Conservation (phyloP, 2,888 invertebrate species). For the Leptinotarsa rubiginosa region DNA sequence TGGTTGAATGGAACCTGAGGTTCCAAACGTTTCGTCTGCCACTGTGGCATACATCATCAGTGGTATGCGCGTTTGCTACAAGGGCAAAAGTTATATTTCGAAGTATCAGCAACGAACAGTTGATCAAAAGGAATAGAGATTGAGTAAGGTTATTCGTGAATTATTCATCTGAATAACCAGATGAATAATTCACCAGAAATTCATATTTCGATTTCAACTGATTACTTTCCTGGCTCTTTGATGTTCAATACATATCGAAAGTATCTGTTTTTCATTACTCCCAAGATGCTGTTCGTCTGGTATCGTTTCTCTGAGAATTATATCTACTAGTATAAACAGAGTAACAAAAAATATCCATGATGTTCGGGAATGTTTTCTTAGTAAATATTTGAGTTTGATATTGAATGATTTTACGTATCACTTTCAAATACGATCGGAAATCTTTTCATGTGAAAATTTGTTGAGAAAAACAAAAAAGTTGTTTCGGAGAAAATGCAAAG, state of each 20-base stretch:
- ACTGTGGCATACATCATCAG: too few relatives aligned
- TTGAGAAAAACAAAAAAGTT: too few relatives aligned
- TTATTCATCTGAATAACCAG: too few relatives aligned
- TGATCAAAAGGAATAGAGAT: too few relatives aligned
- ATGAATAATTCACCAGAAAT: too few relatives aligned
- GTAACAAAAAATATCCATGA: not conserved
- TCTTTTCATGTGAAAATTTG: not conserved
- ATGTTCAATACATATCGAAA: not conserved
- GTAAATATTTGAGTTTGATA: conserved; percentile 2
- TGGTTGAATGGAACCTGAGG: too few relatives aligned
- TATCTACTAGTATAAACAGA: conserved; percentile 7
- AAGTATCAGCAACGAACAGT: too few relatives aligned
- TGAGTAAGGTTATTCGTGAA: too few relatives aligned
- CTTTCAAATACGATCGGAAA: not conserved
- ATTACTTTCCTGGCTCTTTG: not conserved
- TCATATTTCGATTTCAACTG: not conserved
- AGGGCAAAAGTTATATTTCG: too few relatives aligned
- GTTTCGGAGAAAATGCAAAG: not conserved
- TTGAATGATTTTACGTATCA: not conserved
- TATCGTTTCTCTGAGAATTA: not conserved
- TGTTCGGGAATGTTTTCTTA: conserved; percentile 11
- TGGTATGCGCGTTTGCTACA: too few relatives aligned
- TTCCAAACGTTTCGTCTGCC: too few relatives aligned
- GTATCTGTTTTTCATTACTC: conserved; percentile 3
- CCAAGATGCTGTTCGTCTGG: not conserved